Conservation (phyloP, 2,113 vertebrate genomes). For the Psephotus haematonotus region DNA sequence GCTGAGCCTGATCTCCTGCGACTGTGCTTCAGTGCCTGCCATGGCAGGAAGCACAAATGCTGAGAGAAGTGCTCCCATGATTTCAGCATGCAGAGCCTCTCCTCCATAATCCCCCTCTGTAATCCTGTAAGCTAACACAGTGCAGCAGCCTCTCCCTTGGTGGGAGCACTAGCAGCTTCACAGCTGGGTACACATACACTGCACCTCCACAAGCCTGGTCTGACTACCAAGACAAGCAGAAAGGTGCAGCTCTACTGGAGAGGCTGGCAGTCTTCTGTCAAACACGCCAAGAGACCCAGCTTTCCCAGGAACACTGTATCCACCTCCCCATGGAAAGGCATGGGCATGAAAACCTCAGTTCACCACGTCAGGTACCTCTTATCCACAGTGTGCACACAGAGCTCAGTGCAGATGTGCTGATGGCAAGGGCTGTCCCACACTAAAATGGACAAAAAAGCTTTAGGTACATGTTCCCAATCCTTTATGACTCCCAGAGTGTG, state of each 20-base stretch:
- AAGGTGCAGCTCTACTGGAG: not conserved
- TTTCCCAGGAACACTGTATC: not conserved
- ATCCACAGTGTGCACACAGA: accelerated
- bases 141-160: not conserved
- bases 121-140: not conserved
- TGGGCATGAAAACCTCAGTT: not conserved
- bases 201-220: not conserved
- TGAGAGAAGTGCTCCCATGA: not conserved
- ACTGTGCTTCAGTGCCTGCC: accelerated
- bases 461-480: not conserved
- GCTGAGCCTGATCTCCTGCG: accelerated
- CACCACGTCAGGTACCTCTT: accelerated
- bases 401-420: not conserved
- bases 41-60: not conserved
- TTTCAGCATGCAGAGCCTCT: not conserved
- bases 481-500: not conserved
- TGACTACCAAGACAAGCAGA: not conserved
- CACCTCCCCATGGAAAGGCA: not conserved
- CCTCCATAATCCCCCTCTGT: not conserved
- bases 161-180: not conserved
- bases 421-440: not conserved
- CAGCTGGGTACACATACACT: accelerated
- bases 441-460: not conserved
- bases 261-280: not conserved
- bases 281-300: not conserved